Evolutionary conservation across 2,888 invertebrate genomes (phyloP), one percentile per base, ranked within the genome.

Genomic region (Andrena fulva): DNA sequence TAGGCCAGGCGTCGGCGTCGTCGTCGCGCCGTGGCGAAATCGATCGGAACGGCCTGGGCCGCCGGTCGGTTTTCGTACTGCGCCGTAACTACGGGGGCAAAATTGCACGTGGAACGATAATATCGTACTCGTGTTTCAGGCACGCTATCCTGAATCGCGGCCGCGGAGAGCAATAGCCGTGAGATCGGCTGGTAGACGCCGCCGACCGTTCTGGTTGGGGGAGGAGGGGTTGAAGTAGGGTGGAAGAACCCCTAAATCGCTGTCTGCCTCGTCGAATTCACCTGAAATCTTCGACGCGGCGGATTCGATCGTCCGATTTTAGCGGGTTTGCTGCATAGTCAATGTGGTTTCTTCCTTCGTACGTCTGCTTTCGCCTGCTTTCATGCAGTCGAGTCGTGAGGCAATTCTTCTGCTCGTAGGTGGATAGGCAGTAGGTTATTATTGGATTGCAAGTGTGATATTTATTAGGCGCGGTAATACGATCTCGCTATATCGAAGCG

Each of bases 21-120:
- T 67, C 75, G 75, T 59, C 73, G 74, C n/a, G n/a, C n/a, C 24
- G 52, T 48, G 73, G 64, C 77, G 72, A 60, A 81, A 87, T 88
- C 88, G 88, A 88, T 88, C 88, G 86, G 10, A 50, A 56, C 31
- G 42, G 31, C 42, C 63, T 56, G 71, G 74, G 33, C 27, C 48
- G 48, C n/a, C 33, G 64, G 80, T 64, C 64, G 78, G 83, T 85
- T 88, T 85, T 86, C 86, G 85, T 88, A 86, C 84, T 75, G 77
- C 56, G 70, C 71, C 82, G 84, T 89, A 88, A 89, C 90, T 88
- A 85, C 83, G 80, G 83, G 59, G 85, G 90, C 86, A 85, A 91
- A 91, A 91, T 91, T 91, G 89, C 91, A 87, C 86, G 79, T 86
- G 77, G 82, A 73, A 85, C 87, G 90, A 91, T 91, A 88, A 90